Base-by-base conservation (phyloP, 2,888 invertebrate species). In the Spialia ferax region DNA sequence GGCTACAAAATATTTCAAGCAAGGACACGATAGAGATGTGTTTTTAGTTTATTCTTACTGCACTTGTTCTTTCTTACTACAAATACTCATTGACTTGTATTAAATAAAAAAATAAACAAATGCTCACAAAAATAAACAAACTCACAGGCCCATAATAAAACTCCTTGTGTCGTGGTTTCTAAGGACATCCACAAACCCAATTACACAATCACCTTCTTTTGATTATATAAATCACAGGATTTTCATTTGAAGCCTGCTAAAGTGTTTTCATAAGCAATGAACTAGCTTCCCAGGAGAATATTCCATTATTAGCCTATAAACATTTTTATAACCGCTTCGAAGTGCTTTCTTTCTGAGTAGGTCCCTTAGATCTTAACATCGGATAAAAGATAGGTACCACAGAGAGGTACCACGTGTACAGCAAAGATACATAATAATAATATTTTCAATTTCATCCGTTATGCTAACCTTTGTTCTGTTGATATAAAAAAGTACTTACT, bases 271-370 rank as follows among this genome's bases (percentile, higher is more conserved):
- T 72, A 63, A 69, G 35, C 67, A 54, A 61, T 69, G 68, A 72
- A 73, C 42, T 63, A 69, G 68, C 68, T 69, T 62, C 62, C 56
- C 56, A 68, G 67, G 68, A 69, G 68, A 73, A 72, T 69, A 70
- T 74, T 74, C 71, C 71, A 71, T 74, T 73, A 74, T 73, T 70
- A 72, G 71, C 68, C 71, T 68, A 70, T 75, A 73, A 73, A 74
- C 63, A 73, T 59, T 70, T 75, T 76, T 72, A 74, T 70, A 67
- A 63, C 63, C 61, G n/a, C 68, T 56, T 62, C 64, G 64, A 67
- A 65, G 64, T 69, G 70, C 59, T 72, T 71, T 66, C 54, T 70
- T 59, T 64, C 68, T 65, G 55, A 70, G 65, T 59, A 26, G 60
- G 54, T 60, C 52, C 54, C 23, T 54, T 18, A 29, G 22, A 66